A percentile compares a stretch with the other conserved stretches of the same genome.
phyloP scores from a whole-genome alignment of 2,113 vertebrate genomes.

The Solea senegalensis region DNA sequence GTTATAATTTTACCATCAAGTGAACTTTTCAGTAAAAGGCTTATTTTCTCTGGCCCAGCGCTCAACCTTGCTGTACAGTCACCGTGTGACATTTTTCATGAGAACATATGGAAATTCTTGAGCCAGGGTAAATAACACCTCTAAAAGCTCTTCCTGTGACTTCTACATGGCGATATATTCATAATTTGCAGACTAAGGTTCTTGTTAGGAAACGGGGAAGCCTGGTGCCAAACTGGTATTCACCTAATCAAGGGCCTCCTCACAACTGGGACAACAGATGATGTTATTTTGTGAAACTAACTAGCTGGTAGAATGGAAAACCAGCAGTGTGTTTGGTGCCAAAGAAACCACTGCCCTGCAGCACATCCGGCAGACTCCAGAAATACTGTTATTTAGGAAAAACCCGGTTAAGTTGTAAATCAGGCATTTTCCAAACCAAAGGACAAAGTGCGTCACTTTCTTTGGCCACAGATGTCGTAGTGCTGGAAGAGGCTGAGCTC shows the following conservation, averaged over 20 bases:
- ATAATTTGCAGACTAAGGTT: constrained; percentile 32
- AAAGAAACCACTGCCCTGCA: constrained; percentile 32
- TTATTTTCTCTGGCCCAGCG: constrained; percentile 70
- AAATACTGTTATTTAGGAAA: constrained; percentile 57
- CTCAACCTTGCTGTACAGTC: constrained; percentile 51
- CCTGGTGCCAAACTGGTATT: constrained; percentile 18
- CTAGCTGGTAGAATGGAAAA: constrained; percentile 48
- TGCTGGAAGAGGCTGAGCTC: constrained; percentile 36
- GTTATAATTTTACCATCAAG: constrained; percentile 63
- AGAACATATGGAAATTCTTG: constrained; percentile 51
- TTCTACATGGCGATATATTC: constrained; percentile 30
- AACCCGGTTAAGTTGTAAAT: constrained; percentile 50
- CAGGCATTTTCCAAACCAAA: constrained; percentile 59
- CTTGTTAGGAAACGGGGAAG: constrained; percentile 28
- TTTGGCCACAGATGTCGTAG: constrained; percentile 51
- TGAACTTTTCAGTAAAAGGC: constrained; percentile 52
- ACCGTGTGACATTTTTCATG: constrained; percentile 57
- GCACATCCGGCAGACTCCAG: constrained; percentile 38
- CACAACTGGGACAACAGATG: constrained; percentile 6
- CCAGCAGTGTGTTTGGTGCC: constrained; percentile 12
- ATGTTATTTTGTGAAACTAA: constrained; percentile 33
- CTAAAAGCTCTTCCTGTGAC: constrained; percentile 59
- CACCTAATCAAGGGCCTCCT: constrained; percentile 3
- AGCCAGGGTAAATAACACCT: constrained; percentile 77
- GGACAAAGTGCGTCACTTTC: constrained; percentile 60